Evolutionary conservation across 2,113 vertebrate genomes (phyloP).

Genomic region (Sinocyclocheilus anshuiensis): DNA sequence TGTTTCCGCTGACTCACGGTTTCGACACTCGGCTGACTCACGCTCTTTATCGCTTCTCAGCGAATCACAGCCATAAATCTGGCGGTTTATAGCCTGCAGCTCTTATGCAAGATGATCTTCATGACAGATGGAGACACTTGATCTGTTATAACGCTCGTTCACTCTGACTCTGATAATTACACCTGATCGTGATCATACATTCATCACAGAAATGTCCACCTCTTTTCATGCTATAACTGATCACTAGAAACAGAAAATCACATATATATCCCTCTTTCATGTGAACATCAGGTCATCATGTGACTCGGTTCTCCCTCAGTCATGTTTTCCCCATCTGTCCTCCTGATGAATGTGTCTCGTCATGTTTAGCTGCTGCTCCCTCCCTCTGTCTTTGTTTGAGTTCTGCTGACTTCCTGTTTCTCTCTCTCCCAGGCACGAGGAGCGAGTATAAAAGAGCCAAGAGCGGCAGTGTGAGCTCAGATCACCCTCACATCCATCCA

Average conservation of each 20-base stretch:
- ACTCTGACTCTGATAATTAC: neutral
- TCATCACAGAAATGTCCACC: too few species aligned
- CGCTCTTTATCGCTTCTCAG: neutral
- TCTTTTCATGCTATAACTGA: neutral
- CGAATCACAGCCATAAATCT: constrained; percentile 24
- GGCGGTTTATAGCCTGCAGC: neutral
- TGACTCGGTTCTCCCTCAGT: constrained; percentile 33
- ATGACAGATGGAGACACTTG: neutral
- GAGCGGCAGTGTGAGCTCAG: too few species aligned
- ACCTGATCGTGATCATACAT: neutral
- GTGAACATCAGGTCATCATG: neutral
- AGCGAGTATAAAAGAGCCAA: too few species aligned
- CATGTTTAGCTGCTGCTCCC: constrained; percentile 63
- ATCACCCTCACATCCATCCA: too few species aligned
- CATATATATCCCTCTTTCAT: neutral
- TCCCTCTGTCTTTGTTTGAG: neutral
- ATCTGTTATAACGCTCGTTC: neutral
- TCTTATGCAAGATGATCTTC: neutral
- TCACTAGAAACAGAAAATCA: neutral
- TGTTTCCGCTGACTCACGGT: constrained; percentile 6
- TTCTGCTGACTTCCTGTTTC: neutral
- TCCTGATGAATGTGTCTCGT: constrained; percentile 54
- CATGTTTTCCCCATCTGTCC: constrained; percentile 46
- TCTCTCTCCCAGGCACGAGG: neutral
- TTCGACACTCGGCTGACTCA: neutral